Conservation (phyloP, 2,113 vertebrate genomes). For the Lepus americanus region DNA sequence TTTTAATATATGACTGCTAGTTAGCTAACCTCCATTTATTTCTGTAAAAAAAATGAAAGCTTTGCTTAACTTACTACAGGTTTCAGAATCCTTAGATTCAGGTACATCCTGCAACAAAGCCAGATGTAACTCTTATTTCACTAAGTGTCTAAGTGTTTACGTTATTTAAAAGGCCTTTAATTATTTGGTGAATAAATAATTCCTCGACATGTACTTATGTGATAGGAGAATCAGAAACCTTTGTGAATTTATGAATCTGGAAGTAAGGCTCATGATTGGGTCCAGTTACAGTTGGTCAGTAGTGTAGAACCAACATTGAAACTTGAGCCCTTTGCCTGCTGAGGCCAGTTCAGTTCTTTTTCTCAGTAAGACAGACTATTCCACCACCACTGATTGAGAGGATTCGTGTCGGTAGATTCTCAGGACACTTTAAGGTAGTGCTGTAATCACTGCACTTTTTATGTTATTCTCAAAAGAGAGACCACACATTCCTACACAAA, state of each 20-base stretch:
- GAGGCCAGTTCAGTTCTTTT: not conserved
- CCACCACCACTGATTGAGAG: not conserved
- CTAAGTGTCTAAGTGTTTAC: not conserved
- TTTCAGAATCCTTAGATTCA: slow-evolving; percentile 29
- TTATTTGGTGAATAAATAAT: slow-evolving; percentile 31
- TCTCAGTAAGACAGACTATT: not conserved
- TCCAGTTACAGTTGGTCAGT: not conserved
- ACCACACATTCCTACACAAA: not conserved
- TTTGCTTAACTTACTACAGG: not conserved
- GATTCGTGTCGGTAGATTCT: not conserved
- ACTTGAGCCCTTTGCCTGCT: not conserved
- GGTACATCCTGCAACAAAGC: not conserved
- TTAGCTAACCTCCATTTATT: not conserved
- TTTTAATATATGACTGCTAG: not conserved
- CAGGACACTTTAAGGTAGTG: not conserved
- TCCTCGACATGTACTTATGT: not conserved
- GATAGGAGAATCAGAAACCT: not conserved
- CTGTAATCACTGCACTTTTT: not conserved
- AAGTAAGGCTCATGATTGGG: slow-evolving; percentile 14
- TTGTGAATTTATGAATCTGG: not conserved
- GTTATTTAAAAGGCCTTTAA: not conserved
- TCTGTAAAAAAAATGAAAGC: slow-evolving; percentile 9
- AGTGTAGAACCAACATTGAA: not conserved
- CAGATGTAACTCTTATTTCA: not conserved
- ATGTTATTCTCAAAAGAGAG: not conserved